Evolutionary conservation across 1,140 invertebrate species (phyloP).

Genomic region (Anthonomus grandis): DNA sequence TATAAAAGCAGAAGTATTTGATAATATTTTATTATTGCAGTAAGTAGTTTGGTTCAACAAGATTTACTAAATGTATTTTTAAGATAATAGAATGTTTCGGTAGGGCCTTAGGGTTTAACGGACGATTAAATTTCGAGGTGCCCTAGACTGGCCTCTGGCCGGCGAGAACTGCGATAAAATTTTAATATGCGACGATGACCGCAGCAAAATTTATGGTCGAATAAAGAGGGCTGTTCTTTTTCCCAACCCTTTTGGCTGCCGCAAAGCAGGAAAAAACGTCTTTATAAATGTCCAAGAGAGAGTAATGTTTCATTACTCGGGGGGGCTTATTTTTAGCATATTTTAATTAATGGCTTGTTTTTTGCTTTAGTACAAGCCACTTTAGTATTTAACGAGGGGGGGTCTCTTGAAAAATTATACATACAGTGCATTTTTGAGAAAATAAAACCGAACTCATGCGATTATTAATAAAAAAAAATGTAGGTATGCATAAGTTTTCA

Average conservation of each 20-base stretch:
- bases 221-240: slow-evolving; percentile 24
- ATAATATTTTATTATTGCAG: background rate
- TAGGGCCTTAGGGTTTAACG: slow-evolving; percentile 10
- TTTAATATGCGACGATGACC: slow-evolving; percentile 29
- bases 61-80: background rate
- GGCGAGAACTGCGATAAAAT: slow-evolving; percentile 22
- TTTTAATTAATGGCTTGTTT: too few relatives aligned
- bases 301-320: slow-evolving; percentile 3
- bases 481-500: too few relatives aligned
- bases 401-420: too few relatives aligned
- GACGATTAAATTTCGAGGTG: slow-evolving; percentile 24
- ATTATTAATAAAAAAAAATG: too few relatives aligned
- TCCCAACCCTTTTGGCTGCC: slow-evolving; percentile 5
- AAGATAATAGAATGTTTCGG: background rate
- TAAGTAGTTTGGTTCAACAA: background rate
- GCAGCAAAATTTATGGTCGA: slow-evolving; percentile 25
- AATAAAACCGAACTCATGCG: too few relatives aligned
- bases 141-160: too few relatives aligned
- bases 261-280: slow-evolving; percentile 3
- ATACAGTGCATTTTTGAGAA: too few relatives aligned
- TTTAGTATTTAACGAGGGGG: too few relatives aligned
- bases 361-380: too few relatives aligned
- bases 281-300: slow-evolving; percentile 6
- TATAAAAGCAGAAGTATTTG: background rate
- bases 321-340: slow-evolving; percentile 3